Conservation (phyloP, 2,113 vertebrate species). For the Prochilodus magdalenae region DNA sequence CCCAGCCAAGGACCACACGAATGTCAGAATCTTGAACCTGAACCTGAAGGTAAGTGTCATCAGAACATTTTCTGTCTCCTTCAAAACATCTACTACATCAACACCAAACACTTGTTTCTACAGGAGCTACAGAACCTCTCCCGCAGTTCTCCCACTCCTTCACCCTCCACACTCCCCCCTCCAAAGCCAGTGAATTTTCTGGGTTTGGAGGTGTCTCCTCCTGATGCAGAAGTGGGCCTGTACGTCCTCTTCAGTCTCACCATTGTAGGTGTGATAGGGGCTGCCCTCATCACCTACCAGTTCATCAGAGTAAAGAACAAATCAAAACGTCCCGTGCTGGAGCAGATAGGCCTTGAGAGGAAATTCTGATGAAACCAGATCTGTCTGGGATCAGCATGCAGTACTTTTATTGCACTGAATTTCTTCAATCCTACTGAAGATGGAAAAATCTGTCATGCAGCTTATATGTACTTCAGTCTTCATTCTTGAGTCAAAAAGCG, state of each 20-base stretch:
- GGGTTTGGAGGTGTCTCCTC: constrained; percentile 75
- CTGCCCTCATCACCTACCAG: constrained; percentile 61
- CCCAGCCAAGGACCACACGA: constrained; percentile 79
- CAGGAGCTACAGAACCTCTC: constrained; percentile 61
- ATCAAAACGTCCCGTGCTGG: neutral
- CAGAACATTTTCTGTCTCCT: neutral
- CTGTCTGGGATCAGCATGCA: no score
- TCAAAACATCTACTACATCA: neutral
- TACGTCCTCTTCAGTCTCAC: constrained; percentile 80
- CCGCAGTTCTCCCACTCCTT: neutral
- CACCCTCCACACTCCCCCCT: no score
- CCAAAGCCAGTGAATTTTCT: constrained; percentile 76
- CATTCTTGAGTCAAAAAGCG: no score
- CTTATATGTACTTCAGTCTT: no score
- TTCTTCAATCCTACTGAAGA: no score
- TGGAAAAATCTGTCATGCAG: no score
- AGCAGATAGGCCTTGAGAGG: constrained; percentile 29
- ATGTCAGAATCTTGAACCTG: constrained; percentile 75
- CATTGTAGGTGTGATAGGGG: constrained; percentile 57
- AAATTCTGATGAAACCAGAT: constrained; percentile 31
- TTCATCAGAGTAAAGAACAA: constrained; percentile 54
- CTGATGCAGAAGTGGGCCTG: constrained; percentile 77
- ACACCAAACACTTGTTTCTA: neutral
- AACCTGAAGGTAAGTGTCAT: constrained; percentile 79
- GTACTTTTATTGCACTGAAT: no score